Evolutionary conservation across 2,888 invertebrate genomes (phyloP), one percentile per base, ranked within the genome.

Genomic region (Heliconius aoede): DNA sequence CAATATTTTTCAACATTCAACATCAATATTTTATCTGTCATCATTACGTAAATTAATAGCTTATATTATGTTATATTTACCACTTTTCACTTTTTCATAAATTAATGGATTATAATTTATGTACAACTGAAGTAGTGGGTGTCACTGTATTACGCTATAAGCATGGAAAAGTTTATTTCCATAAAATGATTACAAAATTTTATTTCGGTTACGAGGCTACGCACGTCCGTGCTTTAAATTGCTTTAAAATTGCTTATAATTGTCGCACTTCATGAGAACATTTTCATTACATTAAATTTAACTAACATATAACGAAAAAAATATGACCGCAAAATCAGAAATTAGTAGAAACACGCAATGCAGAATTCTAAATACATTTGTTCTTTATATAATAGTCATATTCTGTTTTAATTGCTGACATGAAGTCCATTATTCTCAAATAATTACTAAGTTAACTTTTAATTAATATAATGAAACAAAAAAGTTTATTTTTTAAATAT

Each of bases 141-240:
- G 9, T n/a, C 51, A 51, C n/a, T 51, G 9, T 55, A 55, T 55
- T 55, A n/a, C n/a, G n/a, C 3, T 55, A 9, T n/a, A 55, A 55
- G n/a, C n/a, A 8, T n/a, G 21, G 9, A 15, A 51, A 51, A 30
- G 51, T 24, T 73, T 30, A 15, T 55, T 55, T 8, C n/a, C 32
- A 60, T 51, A 72, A 60, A 71, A 28, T 55, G 60, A n/a, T 67
- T 76, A 78, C 67, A 55, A 74, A 65, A 71, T 55, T 32, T 36
- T 21, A 73, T 72, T 73, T 65, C 46, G 71, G 73, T 73, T 76
- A 46, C 32, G 73, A 74, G 26, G 73, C 73, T 32, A 76, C 67
- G 73, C 78, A 78, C 78, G 78, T 76, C 28, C 72, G 46, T 67
- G 67, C 61, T 51, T 65, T 74, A 74, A 76, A 78, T 78, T 76